Percentiles rank a stretch among this genome's conserved stretches.
Evolutionary conservation across 2,888 invertebrate genomes (phyloP).

Genomic region (Ormyrus pomaceus): DNA sequence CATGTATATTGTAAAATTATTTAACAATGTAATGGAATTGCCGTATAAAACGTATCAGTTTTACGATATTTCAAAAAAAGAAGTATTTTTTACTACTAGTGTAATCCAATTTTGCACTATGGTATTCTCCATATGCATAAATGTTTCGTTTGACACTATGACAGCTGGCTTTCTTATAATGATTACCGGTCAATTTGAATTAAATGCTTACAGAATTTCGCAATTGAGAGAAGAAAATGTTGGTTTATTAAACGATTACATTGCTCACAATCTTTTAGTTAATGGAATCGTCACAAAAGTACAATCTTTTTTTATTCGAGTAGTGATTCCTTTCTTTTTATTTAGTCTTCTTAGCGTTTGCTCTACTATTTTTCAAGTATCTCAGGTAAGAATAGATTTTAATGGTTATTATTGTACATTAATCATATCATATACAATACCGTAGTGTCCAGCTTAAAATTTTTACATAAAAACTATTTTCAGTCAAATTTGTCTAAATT

Average conservation of each 20-base stretch:
- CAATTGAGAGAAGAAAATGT: neutral
- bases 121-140: constrained; percentile 12
- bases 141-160: constrained; percentile 34
- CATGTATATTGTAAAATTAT: neutral
- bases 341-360: constrained; percentile 36
- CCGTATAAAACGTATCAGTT: constrained; percentile 22
- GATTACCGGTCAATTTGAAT: constrained; percentile 31
- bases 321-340: constrained; percentile 27
- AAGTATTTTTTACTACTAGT: neutral
- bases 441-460: too few species aligned
- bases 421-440: too few species aligned
- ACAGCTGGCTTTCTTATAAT: constrained; percentile 41
- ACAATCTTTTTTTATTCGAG: constrained; percentile 30
- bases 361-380: constrained; percentile 21
- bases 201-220: constrained; percentile 11
- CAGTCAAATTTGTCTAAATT: too few species aligned
- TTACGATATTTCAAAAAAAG: constrained; percentile 25
- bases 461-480: too few species aligned
- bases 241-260: neutral
- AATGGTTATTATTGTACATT: too few species aligned
- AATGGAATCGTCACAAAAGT: constrained; percentile 4
- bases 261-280: constrained; percentile 34
- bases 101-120: neutral
- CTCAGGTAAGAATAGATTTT: neutral
- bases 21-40: neutral